phyloP scores from a whole-genome alignment of 2,888 invertebrate species.

The Cremastinae sp. region DNA sequence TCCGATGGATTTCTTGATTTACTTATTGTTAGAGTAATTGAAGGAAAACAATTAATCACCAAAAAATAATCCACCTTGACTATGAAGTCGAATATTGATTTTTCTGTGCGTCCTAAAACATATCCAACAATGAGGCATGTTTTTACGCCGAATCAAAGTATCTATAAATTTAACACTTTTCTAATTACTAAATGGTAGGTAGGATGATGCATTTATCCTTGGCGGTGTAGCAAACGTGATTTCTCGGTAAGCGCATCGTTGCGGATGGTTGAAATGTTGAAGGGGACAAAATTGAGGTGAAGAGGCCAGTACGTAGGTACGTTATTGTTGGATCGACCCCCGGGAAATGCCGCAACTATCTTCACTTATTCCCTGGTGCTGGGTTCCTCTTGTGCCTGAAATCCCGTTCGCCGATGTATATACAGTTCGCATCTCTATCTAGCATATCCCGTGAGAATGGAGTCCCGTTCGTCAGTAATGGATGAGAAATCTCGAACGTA shows the following conservation, averaged over 20 bases:
- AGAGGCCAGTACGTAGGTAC: not conserved
- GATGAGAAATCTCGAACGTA: constrained; percentile 49
- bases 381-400: constrained; percentile 5
- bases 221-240: too few species aligned
- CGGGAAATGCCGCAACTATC: constrained; percentile 47
- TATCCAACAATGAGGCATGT: too few species aligned
- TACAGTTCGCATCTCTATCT: constrained; percentile 20
- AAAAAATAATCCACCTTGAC: too few species aligned
- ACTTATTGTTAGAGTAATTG: too few species aligned
- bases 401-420: constrained; percentile 28
- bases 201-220: too few species aligned
- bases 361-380: constrained; percentile 35
- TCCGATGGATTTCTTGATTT: too few species aligned
- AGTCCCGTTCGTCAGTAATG: constrained; percentile 46
- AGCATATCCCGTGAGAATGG: constrained; percentile 42
- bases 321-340: constrained; percentile 26
- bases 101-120: too few species aligned
- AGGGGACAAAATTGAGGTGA: too few species aligned
- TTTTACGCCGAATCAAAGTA: not conserved
- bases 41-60: too few species aligned
- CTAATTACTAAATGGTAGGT: not conserved
- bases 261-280: too few species aligned
- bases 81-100: too few species aligned
- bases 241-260: too few species aligned
- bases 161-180: not conserved